Evolutionary conservation across 2,113 vertebrate genomes (phyloP), one percentile per base, ranked within the genome.

Genomic region (Gadus chalcogrammus): DNA sequence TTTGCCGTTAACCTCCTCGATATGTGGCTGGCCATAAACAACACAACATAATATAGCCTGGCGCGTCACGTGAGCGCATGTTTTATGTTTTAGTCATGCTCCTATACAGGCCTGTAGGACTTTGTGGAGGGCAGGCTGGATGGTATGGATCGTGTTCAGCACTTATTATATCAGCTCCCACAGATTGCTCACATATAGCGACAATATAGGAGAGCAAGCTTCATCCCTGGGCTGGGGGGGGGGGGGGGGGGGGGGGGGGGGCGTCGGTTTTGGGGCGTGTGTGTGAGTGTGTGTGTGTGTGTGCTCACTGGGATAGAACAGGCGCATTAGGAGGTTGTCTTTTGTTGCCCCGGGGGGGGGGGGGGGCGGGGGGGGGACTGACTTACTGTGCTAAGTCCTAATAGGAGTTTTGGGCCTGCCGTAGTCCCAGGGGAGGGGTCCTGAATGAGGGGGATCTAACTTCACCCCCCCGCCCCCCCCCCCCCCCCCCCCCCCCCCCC

Each of bases 341-440:
- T 92, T 92, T 91, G 91, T 92, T 91, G 83, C 85, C 91, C 86
- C 82, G 91, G 81, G 85, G 91, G 89, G 90, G 86, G 31, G 31
- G 31, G 31, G 31, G 31, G 28, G 28, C 2, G 28, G 28, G 28
- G 28, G 28, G n/a, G n/a, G n/a, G n/a, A n/a, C n/a, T n/a, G n/a
- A 24, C 90, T 90, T 90, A 84, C 89, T 81, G 82, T 87, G 83
- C 88, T 85, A 82, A 82, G 82, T 83, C 88, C 89, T 91, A 91
- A 91, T 92, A 90, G 90, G 90, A 91, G 91, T 91, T 90, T 93
- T 92, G 90, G 92, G 91, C 90, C 90, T 90, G 87, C 87, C 89
- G 79, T 84, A 82, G 89, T 91, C 90, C 90, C 90, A 78, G 66
- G 87, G 88, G 89, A 90, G 87, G 76, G 80, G 71, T 87, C 84